A percentile compares a stretch with the other conserved stretches of the same genome.
phyloP scores from a whole-genome alignment of 2,113 vertebrate genomes.

The Hemiprocne comata region DNA sequence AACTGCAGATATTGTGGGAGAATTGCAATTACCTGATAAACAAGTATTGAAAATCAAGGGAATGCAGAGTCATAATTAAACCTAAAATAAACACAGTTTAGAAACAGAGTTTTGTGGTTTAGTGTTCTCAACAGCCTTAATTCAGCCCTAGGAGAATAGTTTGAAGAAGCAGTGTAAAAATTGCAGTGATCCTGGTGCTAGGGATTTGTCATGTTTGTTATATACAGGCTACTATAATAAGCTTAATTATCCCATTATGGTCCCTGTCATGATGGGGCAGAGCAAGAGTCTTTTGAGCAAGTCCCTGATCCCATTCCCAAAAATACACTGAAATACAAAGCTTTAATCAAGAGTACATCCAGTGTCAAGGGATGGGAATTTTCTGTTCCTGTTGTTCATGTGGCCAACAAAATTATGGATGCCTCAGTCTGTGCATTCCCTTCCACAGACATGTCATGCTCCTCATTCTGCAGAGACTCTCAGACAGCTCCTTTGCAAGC shows the following conservation, averaged over 20 bases:
- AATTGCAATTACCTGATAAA: not conserved
- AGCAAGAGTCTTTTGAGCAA: not conserved
- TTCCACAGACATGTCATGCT: not conserved
- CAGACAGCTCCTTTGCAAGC: not conserved
- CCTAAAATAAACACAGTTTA: not conserved
- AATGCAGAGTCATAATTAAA: slow-evolving; percentile 1
- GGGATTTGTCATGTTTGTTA: not conserved
- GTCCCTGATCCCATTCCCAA: not conserved
- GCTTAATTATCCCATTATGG: not conserved
- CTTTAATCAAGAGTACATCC: not conserved
- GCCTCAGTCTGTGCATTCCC: not conserved
- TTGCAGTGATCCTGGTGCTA: not conserved
- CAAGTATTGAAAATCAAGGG: not conserved
- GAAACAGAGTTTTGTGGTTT: not conserved
- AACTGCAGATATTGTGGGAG: not conserved
- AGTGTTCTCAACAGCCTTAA: not conserved
- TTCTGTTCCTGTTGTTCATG: not conserved
- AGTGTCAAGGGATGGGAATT: not conserved
- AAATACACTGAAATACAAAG: not conserved
- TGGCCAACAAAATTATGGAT: not conserved
- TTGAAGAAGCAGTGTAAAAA: not conserved
- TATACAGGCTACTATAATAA: not conserved
- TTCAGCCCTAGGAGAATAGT: not conserved
- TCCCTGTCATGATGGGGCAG: not conserved
- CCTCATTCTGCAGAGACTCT: not conserved